Percentiles rank a stretch among this genome's conserved stretches.
Conservation (phyloP, 2,113 vertebrate species). For the Typhlomys cinereus region DNA sequence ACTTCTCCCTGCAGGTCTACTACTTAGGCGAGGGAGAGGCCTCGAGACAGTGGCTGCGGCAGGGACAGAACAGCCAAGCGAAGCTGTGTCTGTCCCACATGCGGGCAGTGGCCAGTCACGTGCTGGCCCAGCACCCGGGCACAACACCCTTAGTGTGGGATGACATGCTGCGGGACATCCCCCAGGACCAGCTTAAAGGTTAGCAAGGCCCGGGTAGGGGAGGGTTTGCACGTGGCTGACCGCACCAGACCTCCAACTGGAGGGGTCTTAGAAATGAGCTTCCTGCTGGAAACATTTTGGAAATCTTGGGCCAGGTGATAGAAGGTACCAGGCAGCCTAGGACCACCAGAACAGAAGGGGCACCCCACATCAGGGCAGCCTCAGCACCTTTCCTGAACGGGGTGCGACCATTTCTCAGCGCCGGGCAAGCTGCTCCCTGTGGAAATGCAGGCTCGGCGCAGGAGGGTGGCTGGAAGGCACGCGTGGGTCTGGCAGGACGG, state of each 20-base stretch:
- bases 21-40: slow-evolving; percentile 93
- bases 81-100: slow-evolving; percentile 92
- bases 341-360: too few species aligned
- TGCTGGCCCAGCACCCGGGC: slow-evolving; percentile 84
- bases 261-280: background rate
- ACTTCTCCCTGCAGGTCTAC: slow-evolving; percentile 88
- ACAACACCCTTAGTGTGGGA: slow-evolving; percentile 94
- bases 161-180: slow-evolving; percentile 94
- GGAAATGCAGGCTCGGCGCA: too few species aligned
- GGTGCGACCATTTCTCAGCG: too few species aligned
- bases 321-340: too few species aligned
- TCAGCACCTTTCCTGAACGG: too few species aligned
- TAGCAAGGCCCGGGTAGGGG: background rate
- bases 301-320: background rate
- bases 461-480: too few species aligned
- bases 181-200: slow-evolving; percentile 90
- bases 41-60: slow-evolving; percentile 90
- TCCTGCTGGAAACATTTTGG: background rate
- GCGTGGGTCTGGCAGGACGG: too few species aligned
- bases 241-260: background rate
- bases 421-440: too few species aligned
- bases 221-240: background rate
- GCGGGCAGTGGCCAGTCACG: slow-evolving; percentile 87
- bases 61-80: slow-evolving; percentile 83
- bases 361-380: too few species aligned